Conservation (phyloP, 2,797 vertebrate genomes). For the Gobionotothen gibberifrons region DNA sequence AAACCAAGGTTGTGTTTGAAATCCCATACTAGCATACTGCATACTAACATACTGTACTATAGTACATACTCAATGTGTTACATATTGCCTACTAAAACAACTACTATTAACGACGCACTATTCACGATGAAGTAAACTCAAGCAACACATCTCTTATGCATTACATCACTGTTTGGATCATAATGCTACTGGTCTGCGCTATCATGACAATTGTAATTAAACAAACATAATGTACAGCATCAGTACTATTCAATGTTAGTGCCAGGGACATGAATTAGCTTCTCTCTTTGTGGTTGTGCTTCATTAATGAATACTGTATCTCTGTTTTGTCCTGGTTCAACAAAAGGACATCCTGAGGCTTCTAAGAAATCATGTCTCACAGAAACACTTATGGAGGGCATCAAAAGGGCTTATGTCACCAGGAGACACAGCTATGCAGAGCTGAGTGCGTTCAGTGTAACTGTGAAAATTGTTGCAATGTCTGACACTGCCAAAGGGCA, state of each 20-base stretch:
- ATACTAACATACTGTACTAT: too few relatives aligned
- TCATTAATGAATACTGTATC: not conserved
- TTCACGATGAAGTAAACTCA: too few relatives aligned
- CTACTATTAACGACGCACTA: too few relatives aligned
- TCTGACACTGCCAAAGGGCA: not conserved
- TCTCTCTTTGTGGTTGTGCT: not conserved
- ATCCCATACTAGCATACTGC: too few relatives aligned
- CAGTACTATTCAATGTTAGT: not conserved
- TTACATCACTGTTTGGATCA: too few relatives aligned
- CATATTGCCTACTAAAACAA: too few relatives aligned
- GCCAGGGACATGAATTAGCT: not conserved
- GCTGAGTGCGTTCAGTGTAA: not conserved
- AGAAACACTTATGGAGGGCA: not conserved
- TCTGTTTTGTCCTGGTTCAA: not conserved
- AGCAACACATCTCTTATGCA: too few relatives aligned
- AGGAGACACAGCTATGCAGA: not conserved
- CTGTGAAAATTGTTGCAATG: not conserved
- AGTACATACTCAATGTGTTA: too few relatives aligned
- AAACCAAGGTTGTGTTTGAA: conserved; percentile 15
- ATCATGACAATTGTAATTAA: too few relatives aligned
- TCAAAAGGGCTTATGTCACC: not conserved
- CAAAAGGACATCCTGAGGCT: not conserved
- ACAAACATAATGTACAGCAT: too few relatives aligned
- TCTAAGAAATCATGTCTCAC: not conserved
- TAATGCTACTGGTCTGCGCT: too few relatives aligned